Percentiles rank a stretch among this genome's conserved stretches.
phyloP scores from a whole-genome alignment of 2,113 vertebrate species.

The Eurystomus gularis region DNA sequence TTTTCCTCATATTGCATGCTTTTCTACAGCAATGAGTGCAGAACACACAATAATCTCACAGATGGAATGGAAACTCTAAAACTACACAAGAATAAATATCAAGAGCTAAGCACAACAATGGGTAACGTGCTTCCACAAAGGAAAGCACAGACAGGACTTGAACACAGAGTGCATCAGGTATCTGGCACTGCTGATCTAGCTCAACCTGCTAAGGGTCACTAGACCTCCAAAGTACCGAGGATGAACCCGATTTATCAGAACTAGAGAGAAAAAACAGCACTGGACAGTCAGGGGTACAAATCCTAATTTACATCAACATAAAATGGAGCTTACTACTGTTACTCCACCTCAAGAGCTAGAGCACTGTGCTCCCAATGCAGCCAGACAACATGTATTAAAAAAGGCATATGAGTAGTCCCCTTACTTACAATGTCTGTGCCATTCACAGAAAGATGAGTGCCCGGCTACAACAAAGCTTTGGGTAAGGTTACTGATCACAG shows the following conservation, averaged over 20 bases:
- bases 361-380: not conserved
- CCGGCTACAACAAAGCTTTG: not conserved
- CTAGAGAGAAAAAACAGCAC: not conserved
- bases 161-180: not conserved
- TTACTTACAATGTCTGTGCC: not conserved
- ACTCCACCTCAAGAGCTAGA: not conserved
- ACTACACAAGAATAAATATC: not conserved
- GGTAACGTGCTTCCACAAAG: not conserved
- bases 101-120: not conserved
- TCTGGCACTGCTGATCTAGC: not conserved
- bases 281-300: not conserved
- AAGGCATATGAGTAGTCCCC: not conserved
- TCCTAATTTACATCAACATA: not conserved
- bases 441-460: not conserved
- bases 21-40: not conserved
- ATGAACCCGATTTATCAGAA: not conserved
- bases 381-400: not conserved
- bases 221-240: not conserved
- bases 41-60: not conserved
- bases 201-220: not conserved
- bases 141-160: not conserved
- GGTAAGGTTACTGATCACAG: not conserved
- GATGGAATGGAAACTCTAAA: not conserved
- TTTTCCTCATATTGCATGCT: not conserved
- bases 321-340: not conserved